Conservation (phyloP, 2,113 vertebrate species). For the Uropsilus gracilis region DNA sequence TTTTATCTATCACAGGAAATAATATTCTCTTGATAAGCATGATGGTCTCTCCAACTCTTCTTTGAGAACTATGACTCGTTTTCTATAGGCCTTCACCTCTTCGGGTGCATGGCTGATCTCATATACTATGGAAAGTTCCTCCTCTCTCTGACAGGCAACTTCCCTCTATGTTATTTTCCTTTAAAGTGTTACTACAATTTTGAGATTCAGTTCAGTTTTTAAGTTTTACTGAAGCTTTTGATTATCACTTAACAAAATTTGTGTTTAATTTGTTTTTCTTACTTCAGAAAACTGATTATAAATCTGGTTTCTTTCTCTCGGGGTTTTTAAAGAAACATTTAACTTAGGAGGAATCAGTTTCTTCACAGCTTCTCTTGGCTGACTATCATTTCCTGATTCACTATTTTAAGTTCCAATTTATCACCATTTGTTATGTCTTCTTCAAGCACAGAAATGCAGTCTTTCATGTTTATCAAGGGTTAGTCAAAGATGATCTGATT, state of each 20-base stretch:
- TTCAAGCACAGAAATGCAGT: constrained; percentile 90
- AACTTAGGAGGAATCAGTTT: constrained; percentile 96
- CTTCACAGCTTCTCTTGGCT: constrained; percentile 93
- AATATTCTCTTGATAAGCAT: too few species aligned
- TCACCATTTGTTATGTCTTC: constrained; percentile 83
- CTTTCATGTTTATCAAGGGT: constrained; percentile 92
- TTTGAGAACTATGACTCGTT: too few species aligned
- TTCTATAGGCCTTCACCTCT: too few species aligned
- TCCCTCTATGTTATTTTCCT: too few species aligned
- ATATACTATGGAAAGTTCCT: too few species aligned
- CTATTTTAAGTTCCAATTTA: constrained; percentile 75
- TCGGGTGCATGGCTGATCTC: too few species aligned
- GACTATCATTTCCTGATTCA: constrained; percentile 85
- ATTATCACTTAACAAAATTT: constrained; percentile 10
- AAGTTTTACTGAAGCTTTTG: neutral
- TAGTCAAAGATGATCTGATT: constrained; percentile 90
- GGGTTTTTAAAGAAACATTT: constrained; percentile 94
- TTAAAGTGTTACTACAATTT: too few species aligned
- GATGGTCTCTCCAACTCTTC: constrained; percentile 36
- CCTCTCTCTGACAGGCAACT: too few species aligned
- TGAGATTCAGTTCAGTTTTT: too few species aligned
- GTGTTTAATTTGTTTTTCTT: constrained; percentile 90
- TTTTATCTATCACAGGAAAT: constrained; percentile 81
- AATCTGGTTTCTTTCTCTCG: constrained; percentile 94
- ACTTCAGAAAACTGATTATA: constrained; percentile 94